Evolutionary conservation across 2,888 invertebrate species (phyloP).

Genomic region (Aquatica leii): DNA sequence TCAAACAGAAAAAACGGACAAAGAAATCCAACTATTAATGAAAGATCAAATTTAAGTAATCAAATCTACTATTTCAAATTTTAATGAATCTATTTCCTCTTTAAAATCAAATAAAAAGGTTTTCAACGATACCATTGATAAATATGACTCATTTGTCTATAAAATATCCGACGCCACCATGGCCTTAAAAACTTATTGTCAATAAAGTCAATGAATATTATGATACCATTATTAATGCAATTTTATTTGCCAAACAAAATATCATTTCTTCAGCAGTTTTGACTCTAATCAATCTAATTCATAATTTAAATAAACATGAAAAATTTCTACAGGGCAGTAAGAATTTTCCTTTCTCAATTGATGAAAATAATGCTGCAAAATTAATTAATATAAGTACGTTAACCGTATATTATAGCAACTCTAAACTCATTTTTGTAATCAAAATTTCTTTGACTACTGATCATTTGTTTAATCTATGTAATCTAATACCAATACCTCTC

Average conservation of each 20-base stretch:
- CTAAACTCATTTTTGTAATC: background rate
- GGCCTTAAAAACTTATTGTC: background rate
- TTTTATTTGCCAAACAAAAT: background rate
- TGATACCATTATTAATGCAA: background rate
- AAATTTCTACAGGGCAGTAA: background rate
- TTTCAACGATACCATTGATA: background rate
- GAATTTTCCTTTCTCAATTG: background rate
- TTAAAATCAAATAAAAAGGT: background rate
- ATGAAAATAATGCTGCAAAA: background rate
- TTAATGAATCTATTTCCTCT: no score
- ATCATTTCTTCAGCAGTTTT: background rate
- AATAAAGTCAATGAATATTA: background rate
- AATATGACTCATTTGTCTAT: background rate
- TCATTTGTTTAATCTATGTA: conserved; percentile 1
- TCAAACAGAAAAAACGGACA: background rate
- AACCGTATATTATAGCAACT: background rate
- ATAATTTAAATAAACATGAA: background rate
- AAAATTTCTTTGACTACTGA: background rate
- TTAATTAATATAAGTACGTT: background rate
- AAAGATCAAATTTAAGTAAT: background rate
- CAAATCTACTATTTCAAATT: no score
- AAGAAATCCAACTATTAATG: conserved; percentile 2
- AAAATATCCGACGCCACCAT: background rate
- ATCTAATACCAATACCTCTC: background rate
- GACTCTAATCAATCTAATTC: background rate